phyloP scores from a whole-genome alignment of 2,888 invertebrate genomes.

The Xylota sylvarum region DNA sequence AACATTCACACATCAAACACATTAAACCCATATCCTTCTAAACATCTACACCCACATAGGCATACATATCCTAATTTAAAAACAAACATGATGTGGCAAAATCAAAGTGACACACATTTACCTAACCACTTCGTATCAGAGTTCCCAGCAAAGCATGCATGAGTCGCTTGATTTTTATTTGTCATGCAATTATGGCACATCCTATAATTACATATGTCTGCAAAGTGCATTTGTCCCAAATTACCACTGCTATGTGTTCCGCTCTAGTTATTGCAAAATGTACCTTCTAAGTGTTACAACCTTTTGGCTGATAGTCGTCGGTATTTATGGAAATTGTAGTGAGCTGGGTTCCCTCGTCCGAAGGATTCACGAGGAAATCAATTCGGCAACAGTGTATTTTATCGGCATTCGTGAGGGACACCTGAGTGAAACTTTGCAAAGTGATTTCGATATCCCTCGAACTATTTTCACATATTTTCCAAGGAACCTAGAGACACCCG shows the following conservation, averaged over 20 bases:
- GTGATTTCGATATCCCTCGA: background rate
- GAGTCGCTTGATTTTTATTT: no score
- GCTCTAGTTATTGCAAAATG: slow-evolving; percentile 28
- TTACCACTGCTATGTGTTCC: background rate
- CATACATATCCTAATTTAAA: no score
- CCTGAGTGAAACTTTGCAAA: background rate
- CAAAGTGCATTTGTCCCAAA: background rate
- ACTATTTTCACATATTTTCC: background rate
- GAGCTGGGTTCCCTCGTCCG: slow-evolving; percentile 20
- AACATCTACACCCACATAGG: no score
- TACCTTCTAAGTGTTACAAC: background rate
- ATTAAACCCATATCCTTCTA: no score
- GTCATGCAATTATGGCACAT: background rate
- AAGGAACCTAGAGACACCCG: background rate
- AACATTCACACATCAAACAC: no score
- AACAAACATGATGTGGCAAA: no score
- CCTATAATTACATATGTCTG: background rate
- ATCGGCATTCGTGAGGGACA: background rate
- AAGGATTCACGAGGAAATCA: slow-evolving; percentile 26
- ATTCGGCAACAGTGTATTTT: slow-evolving; percentile 22
- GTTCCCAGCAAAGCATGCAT: no score
- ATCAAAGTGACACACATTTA: no score
- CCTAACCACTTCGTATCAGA: no score
- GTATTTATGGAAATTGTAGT: slow-evolving; percentile 3
- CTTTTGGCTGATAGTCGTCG: background rate